Evolutionary conservation across 2,888 invertebrate genomes (phyloP).

Genomic region (Laothoe populi): DNA sequence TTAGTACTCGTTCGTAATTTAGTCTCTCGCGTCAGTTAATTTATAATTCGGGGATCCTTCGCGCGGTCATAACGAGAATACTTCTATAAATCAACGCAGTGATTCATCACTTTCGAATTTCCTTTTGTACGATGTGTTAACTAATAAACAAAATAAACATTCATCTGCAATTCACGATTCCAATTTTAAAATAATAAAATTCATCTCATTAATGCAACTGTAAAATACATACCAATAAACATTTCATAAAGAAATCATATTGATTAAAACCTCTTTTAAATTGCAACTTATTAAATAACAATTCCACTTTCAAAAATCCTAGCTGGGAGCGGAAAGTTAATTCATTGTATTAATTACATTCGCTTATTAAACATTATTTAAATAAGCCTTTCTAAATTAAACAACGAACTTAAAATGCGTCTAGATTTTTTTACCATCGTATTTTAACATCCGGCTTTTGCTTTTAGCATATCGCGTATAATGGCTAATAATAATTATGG

Average conservation of each 20-base stretch:
- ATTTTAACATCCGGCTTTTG: conserved; percentile 69
- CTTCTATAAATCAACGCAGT: conserved; percentile 1
- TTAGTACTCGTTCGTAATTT: neutral
- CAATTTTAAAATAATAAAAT: neutral
- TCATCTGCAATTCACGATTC: neutral
- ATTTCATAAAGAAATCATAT: too few species aligned
- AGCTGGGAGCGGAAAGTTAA: neutral
- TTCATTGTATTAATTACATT: neutral
- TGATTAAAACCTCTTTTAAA: too few species aligned
- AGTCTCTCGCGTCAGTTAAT: neutral
- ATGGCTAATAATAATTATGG: conserved; percentile 83
- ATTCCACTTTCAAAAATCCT: neutral
- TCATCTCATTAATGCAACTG: too few species aligned
- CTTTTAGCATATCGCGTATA: conserved; percentile 81
- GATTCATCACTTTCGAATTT: conserved; percentile 25
- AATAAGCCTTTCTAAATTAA: conserved; percentile 17
- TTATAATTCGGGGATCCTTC: conserved; percentile 6
- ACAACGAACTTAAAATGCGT: conserved; percentile 7
- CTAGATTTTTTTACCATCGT: conserved; percentile 25
- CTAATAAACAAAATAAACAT: neutral
- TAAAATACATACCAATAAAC: too few species aligned
- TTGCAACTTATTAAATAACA: too few species aligned
- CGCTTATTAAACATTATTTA: neutral
- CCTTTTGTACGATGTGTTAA: conserved; percentile 1
- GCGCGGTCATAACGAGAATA: conserved; percentile 11